phyloP scores from a whole-genome alignment of 2,888 invertebrate genomes.

The Lasius platythorax region DNA sequence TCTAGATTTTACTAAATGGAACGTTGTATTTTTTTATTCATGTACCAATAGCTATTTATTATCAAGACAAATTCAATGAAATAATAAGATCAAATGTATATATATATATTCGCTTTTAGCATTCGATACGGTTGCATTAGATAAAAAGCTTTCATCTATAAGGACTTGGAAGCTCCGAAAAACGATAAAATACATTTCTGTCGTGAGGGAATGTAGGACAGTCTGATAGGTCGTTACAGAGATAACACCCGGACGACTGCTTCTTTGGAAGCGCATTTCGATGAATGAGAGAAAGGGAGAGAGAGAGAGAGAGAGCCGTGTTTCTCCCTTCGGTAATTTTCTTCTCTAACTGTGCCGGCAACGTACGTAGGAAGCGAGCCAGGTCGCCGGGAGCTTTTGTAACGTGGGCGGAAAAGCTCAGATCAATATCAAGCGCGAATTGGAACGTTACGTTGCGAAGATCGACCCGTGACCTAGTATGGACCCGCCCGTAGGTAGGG shows the following conservation, averaged over 20 bases:
- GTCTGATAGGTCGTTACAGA: conserved; percentile 36
- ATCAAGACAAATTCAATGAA: background rate
- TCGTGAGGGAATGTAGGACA: conserved; percentile 29
- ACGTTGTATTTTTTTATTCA: background rate
- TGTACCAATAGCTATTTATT: background rate
- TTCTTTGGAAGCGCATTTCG: conserved; percentile 36
- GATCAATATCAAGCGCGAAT: conserved; percentile 84
- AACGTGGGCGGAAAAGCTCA: conserved; percentile 80
- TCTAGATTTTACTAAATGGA: background rate
- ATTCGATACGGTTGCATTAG: background rate
- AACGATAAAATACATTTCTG: background rate
- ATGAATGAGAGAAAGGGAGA: background rate
- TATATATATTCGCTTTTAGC: background rate
- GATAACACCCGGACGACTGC: conserved; percentile 14
- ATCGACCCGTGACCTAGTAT: conserved; percentile 85
- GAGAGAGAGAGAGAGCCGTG: conserved; percentile 5
- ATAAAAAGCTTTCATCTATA: background rate
- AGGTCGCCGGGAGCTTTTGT: conserved; percentile 68
- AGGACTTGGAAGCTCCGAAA: background rate
- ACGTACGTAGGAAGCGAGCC: conserved; percentile 52
- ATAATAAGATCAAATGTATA: background rate
- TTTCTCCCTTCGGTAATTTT: conserved; percentile 45
- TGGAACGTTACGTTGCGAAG: conserved; percentile 83
- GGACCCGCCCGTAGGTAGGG: conserved; percentile 81
- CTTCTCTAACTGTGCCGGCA: conserved; percentile 34